These are phyloP conservation scores for Diaphora mendica DNA, from an alignment of 2,888 invertebrate genomes.

Conservation along the genomic window DNA sequence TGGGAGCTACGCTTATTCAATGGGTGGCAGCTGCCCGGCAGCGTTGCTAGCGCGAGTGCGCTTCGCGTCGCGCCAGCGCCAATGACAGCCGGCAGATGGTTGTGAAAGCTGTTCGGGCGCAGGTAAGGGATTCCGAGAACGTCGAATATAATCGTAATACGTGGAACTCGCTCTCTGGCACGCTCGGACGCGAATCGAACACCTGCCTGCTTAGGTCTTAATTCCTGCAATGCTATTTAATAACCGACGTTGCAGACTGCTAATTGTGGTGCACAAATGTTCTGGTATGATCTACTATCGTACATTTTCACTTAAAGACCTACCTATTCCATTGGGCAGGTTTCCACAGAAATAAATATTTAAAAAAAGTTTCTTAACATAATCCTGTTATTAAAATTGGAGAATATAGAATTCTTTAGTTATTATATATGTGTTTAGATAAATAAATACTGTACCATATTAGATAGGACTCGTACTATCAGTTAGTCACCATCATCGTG, in stretches of 20 bases:
- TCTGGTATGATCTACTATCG: no score
- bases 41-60: conserved; percentile 27
- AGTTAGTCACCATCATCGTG: conserved; percentile 14
- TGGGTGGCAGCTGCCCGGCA: conserved; percentile 55
- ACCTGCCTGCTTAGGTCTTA: conserved; percentile 61
- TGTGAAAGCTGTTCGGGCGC: conserved; percentile 78
- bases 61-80: conserved; percentile 44
- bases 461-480: conserved; percentile 1
- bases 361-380: not conserved
- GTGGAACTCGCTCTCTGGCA: conserved; percentile 77
- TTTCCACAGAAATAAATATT: not conserved
- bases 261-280: not conserved
- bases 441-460: not conserved
- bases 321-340: not conserved
- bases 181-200: conserved; percentile 72
- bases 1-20: conserved; percentile 49
- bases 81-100: conserved; percentile 78
- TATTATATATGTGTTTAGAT: not conserved
- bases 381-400: not conserved
- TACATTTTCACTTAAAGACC: no score
- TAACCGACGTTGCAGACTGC: not conserved
- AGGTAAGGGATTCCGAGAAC: conserved; percentile 84
- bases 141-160: conserved; percentile 84
- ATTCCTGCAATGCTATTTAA: conserved; percentile 21
- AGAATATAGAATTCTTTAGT: not conserved